Evolutionary conservation across 2,113 vertebrate genomes (phyloP).

Genomic region (Callipepla squamata): DNA sequence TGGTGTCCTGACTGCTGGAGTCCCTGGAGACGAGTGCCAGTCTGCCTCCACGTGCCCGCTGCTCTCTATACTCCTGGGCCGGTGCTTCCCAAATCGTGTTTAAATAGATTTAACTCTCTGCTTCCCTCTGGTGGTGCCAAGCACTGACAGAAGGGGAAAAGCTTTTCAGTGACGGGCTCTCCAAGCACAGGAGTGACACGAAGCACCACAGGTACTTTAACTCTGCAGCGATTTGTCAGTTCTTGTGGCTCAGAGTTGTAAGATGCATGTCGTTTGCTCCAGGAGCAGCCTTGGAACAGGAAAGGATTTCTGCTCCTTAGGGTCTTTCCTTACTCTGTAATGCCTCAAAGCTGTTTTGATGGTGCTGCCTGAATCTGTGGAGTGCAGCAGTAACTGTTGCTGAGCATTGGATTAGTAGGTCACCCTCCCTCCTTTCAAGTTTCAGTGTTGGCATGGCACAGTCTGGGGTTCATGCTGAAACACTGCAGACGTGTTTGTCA

Average conservation of each 20-base stretch:
- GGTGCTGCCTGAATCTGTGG: accelerated
- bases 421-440: background rate
- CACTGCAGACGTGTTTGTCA: background rate
- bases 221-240: background rate
- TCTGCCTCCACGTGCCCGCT: background rate
- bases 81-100: accelerated
- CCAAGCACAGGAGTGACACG: accelerated
- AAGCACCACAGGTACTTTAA: background rate
- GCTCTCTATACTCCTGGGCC: background rate
- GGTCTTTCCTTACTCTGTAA: background rate
- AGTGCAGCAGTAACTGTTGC: background rate
- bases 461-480: background rate
- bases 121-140: background rate
- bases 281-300: background rate
- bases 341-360: background rate
- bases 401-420: background rate
- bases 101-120: background rate
- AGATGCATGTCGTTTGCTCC: background rate
- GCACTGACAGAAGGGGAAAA: background rate
- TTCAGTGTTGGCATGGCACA: background rate
- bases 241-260: background rate
- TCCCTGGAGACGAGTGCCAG: background rate
- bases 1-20: background rate
- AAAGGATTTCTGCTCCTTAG: background rate
- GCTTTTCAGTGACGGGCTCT: accelerated